Evolutionary conservation across 2,797 vertebrate species (phyloP), one percentile per base, ranked within the genome.

Genomic region (Chelonia mydas): DNA sequence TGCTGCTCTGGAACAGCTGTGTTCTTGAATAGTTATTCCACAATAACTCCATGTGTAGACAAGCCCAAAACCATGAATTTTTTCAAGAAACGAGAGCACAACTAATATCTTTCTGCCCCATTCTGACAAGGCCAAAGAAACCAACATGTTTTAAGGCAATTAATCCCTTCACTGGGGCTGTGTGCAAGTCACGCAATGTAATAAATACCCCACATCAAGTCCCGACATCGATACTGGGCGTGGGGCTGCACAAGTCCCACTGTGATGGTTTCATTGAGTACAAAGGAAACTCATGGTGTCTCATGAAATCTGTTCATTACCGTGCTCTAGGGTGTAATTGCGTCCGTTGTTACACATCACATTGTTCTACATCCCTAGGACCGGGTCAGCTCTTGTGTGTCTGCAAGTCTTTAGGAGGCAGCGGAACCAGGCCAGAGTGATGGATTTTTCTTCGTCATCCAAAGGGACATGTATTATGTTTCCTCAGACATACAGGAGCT

Each of bases 181-280:
- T 1, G 0, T 51, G 78, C 0, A 7, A 51, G 82, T 49, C 90
- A 55, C 45, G 0, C 25, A 0, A 31, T 0, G 11, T 1, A 13
- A 45, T 47, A 61, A 45, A 45, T 23, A 45, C 85, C 3, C 33
- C 5, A 0, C 31, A 10, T 51, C 0, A 13, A 37, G 81, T 37
- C n/a, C 65, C 21, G 9, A 68, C 15, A 37, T 68, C 10, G 17
- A 17, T 68, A 68, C 19, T 21, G 5, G n/a, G 17, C 17, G 5
- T 17, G 19, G n/a, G 9, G 10, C 17, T 37, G n/a, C 23, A 4
- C 19, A 21, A 5, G n/a, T 37, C 17, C 8, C 33, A 23, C n/a
- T 47, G 11, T 4, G 23, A 47, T 47, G 37, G 41, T 76, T 45
- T 47, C 72, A 47, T 5, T 76, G 41, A 15, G 12, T 28, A 27